Evolutionary conservation across 2,113 vertebrate genomes (phyloP).

Genomic region (Sinocyclocheilus anshuiensis): DNA sequence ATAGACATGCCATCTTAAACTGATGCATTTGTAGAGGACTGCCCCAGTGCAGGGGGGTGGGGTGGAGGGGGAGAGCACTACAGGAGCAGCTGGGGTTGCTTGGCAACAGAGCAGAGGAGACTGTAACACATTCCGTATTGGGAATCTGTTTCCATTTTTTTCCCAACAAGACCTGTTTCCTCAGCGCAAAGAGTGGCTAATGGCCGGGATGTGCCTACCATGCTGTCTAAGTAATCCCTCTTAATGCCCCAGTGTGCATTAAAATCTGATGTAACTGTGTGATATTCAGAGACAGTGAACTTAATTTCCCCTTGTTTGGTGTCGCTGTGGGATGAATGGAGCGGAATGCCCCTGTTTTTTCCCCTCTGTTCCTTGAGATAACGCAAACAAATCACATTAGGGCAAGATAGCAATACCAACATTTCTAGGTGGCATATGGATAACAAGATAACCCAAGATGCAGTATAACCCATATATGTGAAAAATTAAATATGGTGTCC

Average conservation of each 20-base stretch:
- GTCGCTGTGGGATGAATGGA: constrained; percentile 2
- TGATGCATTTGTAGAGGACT: constrained; percentile 58
- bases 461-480: background rate
- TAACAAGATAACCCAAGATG: background rate
- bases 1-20: constrained; percentile 52
- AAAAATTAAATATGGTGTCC: background rate
- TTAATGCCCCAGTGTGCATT: constrained; percentile 64
- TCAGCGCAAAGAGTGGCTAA: constrained; percentile 50
- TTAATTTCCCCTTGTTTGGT: constrained; percentile 27
- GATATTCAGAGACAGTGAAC: constrained; percentile 35
- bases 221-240: constrained; percentile 57
- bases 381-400: constrained; percentile 4
- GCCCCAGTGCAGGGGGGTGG: constrained; percentile 53
- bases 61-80: constrained; percentile 37
- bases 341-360: background rate
- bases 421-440: constrained; percentile 9
- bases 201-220: constrained; percentile 48
- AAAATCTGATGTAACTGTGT: constrained; percentile 52
- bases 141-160: constrained; percentile 59
- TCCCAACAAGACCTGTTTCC: constrained; percentile 26
- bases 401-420: background rate
- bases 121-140: constrained; percentile 59
- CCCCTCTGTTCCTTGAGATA: constrained; percentile 20
- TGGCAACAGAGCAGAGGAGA: constrained; percentile 65
- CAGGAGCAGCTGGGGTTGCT: constrained; percentile 66